Evolutionary conservation across 2,797 vertebrate species (phyloP).

Genomic region (Phrynocephalus vlangalii): DNA sequence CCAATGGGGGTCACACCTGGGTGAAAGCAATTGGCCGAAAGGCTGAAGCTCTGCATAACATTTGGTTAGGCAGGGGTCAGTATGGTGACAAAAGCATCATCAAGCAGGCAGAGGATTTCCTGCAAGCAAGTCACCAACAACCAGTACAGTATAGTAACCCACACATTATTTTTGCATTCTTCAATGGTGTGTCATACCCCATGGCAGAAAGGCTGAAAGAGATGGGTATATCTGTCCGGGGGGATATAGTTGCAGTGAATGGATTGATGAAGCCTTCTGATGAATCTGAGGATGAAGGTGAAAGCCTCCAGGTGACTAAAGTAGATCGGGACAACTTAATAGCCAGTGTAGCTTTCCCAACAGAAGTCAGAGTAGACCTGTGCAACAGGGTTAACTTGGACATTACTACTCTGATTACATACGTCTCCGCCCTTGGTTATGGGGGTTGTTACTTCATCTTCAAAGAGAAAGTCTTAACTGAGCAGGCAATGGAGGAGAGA

Average conservation of each 20-base stretch:
- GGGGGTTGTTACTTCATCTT: conserved; percentile 90
- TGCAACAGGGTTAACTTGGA: conserved; percentile 92
- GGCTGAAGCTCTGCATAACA: conserved; percentile 94
- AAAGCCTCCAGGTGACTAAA: conserved; percentile 79
- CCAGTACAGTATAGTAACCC: conserved; percentile 91
- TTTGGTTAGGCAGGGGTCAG: conserved; percentile 96
- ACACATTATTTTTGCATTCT: conserved; percentile 93
- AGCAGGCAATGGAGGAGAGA: conserved; percentile 93
- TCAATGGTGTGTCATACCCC: conserved; percentile 91
- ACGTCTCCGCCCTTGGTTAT: conserved; percentile 92
- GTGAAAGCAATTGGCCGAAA: conserved; percentile 96
- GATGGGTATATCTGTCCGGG: conserved; percentile 92
- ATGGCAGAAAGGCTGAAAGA: conserved; percentile 90
- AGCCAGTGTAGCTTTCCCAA: conserved; percentile 86
- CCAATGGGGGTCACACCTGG: conserved; percentile 91
- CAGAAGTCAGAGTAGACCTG: conserved; percentile 84
- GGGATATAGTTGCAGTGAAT: conserved; percentile 92
- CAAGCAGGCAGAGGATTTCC: conserved; percentile 91
- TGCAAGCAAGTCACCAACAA: conserved; percentile 90
- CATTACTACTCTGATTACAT: conserved; percentile 95
- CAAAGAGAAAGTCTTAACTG: conserved; percentile 91
- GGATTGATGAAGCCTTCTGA: conserved; percentile 67
- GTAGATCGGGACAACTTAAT: conserved; percentile 85
- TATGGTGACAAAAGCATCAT: conserved; percentile 93
- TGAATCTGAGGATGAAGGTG: conserved; percentile 75